Evolutionary conservation across 2,113 vertebrate species (phyloP).

Genomic region (Chascanopsetta lugubris): DNA sequence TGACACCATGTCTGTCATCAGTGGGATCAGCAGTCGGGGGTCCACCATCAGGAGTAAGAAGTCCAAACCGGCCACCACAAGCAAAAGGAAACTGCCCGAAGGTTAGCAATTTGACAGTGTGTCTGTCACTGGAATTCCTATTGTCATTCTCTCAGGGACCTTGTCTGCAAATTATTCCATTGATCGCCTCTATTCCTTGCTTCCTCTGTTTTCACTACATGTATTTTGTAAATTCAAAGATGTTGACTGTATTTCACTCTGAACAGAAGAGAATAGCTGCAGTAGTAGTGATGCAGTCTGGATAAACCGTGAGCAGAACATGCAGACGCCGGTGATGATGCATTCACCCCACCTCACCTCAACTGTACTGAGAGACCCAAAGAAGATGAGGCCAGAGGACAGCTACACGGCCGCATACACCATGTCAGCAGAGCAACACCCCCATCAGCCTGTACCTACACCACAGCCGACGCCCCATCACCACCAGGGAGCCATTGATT

Average conservation of each 20-base stretch:
- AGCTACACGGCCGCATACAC: conserved; percentile 89
- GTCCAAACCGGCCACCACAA: conserved; percentile 86
- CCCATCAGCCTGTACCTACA: conserved; percentile 69
- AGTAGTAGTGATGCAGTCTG: conserved; percentile 91
- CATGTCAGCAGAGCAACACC: conserved; percentile 86
- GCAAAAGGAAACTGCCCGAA: conserved; percentile 94
- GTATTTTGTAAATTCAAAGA: neutral
- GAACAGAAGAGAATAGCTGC: conserved; percentile 92
- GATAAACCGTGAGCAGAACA: conserved; percentile 83
- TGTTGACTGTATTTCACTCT: conserved; percentile 6
- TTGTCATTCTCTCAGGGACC: neutral
- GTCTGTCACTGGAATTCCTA: neutral
- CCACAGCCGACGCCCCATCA: conserved; percentile 68
- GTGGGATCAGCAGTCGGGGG: conserved; percentile 92
- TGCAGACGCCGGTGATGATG: conserved; percentile 94
- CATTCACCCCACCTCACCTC: conserved; percentile 94
- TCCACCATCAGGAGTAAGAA: conserved; percentile 92
- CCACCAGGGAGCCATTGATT: conserved; percentile 89
- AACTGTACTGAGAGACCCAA: conserved; percentile 93
- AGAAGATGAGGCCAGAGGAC: conserved; percentile 89
- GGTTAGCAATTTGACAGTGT: conserved; percentile 69
- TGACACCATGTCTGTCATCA: conserved; percentile 95
- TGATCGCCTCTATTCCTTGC: neutral
- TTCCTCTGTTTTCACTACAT: neutral
- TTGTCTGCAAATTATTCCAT: neutral